Base-by-base conservation (phyloP, 2,888 invertebrate genomes). In the Netelia melanura region DNA sequence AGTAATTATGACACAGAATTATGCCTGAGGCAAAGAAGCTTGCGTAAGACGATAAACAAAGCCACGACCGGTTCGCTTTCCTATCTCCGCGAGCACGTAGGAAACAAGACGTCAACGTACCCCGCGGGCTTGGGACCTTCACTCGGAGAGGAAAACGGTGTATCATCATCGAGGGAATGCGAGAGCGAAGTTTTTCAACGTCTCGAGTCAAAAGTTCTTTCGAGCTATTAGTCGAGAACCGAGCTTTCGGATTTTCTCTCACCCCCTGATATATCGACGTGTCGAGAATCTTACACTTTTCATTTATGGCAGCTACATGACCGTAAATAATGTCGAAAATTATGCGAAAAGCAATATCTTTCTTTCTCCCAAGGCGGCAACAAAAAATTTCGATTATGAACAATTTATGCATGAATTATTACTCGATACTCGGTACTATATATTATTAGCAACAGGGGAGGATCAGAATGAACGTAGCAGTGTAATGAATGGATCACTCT, bases 1-100 rank as follows among this genome's bases (percentile, higher is more conserved):
- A 67, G 74, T 83, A 62, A 83, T 83, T 78, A 74, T 68, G 62
- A 74, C n/a, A 2, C 54, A 48, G 44, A 44, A 74, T 64, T 62
- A 52, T 52, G 72, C 79, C 61, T 58, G 8, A 17, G 56, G 68
- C 79, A 62, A 48, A 70, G 30, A 62, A 44, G 64, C 48, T 56
- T 48, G 62, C 56, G 44, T 44, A 58, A 64, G 62, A 70, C 64
- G 68, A 25, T 11, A 64, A 14, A 43, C 17, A 56, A 68, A 44
- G 30, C 30, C 65, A 52, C 38, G 52, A 14, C 6, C 21, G 14
- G 21, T 48, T 77, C 48, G 11, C 48, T 61, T 21, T 58, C 2
- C 14, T 1, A 9, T 58, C 58, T 21, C 0, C 8, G 21, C 2
- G 8, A 8, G 21, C 21, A 21, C 58, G n/a, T 9, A 44, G 30